Evolutionary conservation across 92 coral and sea anemone genomes (phyloP), one percentile per base, ranked within the genome.

Genomic region (Pocillopora meandrina): DNA sequence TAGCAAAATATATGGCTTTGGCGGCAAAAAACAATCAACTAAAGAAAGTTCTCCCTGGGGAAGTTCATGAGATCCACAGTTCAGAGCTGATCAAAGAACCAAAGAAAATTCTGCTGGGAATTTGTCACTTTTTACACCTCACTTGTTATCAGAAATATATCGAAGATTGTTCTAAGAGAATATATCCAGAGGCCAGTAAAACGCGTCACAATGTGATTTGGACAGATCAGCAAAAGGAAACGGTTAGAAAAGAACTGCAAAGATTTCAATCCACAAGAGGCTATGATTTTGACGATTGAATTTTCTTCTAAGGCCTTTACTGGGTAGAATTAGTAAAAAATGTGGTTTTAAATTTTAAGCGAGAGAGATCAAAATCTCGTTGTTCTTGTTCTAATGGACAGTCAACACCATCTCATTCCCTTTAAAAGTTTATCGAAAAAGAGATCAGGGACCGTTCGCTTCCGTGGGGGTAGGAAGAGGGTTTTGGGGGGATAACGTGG

Each of bases 81-180:
- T 84, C 81, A 59, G 90, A 94, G 18, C 87, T 94, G 1, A 92
- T 94, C 18, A 72, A 76, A 18, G 84, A 90, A 31, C 94, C 99
- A 3, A 82, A 59, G 68, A 77, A 83, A 71, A 90, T 89, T 1
- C 74, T 96, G 15, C 75, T 67, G 13, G 87, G 79, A 47, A 84
- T 94, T 56, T 96, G 99, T 77, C 70, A 89, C 78, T 94, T 96
- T 82, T 88, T 96, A 67, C 76, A 87, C 52, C 73, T 96, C 70
- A 56, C 78, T 2, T 96, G 99, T 76, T 86, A 87, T 62, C 74
- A 87, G 23, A 84, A 85, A 70, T 96, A 92, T 86, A 68, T 96
- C 18, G 74, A 86, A 65, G 98, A 92, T 85, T 96, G 99, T 77
- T 87, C 88, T 12, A 79, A 83, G 16, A 94, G 91, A n/a, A 77